Percentiles rank a stretch among this genome's conserved stretches.
Conservation (phyloP, 2,797 vertebrate genomes). For the Balearica regulorum region DNA sequence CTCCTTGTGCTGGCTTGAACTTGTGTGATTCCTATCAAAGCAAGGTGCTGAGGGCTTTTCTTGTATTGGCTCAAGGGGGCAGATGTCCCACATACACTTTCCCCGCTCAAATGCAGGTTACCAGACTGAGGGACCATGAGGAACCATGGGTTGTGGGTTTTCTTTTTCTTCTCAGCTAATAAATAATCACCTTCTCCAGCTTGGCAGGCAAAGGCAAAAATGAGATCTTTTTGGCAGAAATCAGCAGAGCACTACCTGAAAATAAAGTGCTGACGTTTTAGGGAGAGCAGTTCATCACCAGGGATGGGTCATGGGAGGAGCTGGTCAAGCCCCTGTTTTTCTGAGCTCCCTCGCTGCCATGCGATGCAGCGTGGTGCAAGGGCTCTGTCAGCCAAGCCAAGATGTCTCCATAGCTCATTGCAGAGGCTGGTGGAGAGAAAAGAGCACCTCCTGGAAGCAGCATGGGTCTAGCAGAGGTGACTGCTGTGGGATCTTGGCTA, state of each 20-base stretch:
- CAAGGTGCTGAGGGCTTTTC: not conserved
- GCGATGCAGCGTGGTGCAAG: rapidly evolving
- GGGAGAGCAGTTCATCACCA: not conserved
- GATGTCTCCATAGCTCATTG: not conserved
- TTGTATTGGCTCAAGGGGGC: not conserved
- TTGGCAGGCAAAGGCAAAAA: not conserved
- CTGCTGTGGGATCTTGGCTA: not conserved
- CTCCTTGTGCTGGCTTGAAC: not conserved
- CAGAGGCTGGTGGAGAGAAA: not conserved
- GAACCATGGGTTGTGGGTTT: not conserved
- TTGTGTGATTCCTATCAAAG: not conserved
- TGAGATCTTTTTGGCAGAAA: not conserved
- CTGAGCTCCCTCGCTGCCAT: rapidly evolving
- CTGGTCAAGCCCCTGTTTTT: not conserved
- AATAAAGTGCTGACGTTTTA: not conserved
- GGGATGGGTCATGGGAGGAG: not conserved
- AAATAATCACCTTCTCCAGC: not conserved
- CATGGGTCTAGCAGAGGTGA: not conserved
- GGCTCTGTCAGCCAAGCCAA: not conserved
- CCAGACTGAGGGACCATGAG: not conserved
- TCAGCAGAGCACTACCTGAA: not conserved
- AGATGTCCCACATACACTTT: not conserved
- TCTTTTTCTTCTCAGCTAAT: not conserved
- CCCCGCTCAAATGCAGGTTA: not conserved
- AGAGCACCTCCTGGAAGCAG: not conserved